Evolutionary conservation across 2,797 vertebrate genomes (phyloP), one percentile per base, ranked within the genome.

Genomic region (Sebastes iracundus): DNA sequence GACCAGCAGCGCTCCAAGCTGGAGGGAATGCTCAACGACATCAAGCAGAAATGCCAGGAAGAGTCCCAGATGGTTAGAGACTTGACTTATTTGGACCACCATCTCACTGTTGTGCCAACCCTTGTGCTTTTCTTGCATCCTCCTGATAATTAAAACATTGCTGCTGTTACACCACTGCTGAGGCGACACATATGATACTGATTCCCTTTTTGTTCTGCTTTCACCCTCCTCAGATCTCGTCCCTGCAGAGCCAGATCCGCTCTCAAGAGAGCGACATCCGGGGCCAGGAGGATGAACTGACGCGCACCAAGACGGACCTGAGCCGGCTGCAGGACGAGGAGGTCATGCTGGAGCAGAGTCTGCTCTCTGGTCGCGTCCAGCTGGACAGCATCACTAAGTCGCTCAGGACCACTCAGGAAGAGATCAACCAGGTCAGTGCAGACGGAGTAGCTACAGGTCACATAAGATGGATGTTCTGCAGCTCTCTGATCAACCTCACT

Each of bases 1-100:
- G 98, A 99, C 83, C 98, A 99, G 94, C 99, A 99, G 94, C 98
- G 97, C 88, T 95, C 96, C 88, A 99, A 98, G 75, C 96, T 99
- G 75, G 96, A 98, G 58, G 97, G 97, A 84, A 98, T 98, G 97
- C 94, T 99, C 79, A 96, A 86, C 0, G 97, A 99, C 0, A 91
- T 97, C 4, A 96, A 96, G 92, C 96, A 96, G 87, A 98, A 98
- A 78, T 98, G 97, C 89, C 97, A 98, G 84, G 97, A 98, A 1
- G 98, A 99, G 92, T 96, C 96, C 0, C 96, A 97, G 77, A 96
- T 94, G 97, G 98, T 99, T 76, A 91, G 96, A 60, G 33, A 58
- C 33, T 3, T 16, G 9, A 49, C 30, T 33, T 59, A 16, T 66
- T 72, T 23, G 8, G n/a, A 23, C 13, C 14, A 22, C 13, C 6